phyloP scores from a whole-genome alignment of 2,113 vertebrate genomes.

The Acanthisitta chloris region DNA sequence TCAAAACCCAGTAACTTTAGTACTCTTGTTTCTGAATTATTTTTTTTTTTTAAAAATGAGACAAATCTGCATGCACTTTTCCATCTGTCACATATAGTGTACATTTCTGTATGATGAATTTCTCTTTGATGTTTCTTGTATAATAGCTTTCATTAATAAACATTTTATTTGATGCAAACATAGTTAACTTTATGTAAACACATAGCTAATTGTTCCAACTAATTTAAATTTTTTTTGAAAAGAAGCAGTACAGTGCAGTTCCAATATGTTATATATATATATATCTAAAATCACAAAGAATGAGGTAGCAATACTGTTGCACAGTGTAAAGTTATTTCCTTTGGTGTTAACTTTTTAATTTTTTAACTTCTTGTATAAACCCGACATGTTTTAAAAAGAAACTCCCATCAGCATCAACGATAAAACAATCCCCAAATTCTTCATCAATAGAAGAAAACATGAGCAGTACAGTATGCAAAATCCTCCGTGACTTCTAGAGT shows the following conservation, averaged over 20 bases:
- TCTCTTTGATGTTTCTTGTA: constrained; percentile 84
- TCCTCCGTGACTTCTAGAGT: constrained; percentile 23
- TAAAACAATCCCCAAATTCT: constrained; percentile 23
- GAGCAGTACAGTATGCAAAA: not conserved
- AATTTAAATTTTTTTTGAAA: constrained; percentile 60
- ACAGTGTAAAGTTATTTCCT: constrained; percentile 42
- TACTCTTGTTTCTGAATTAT: constrained; percentile 66
- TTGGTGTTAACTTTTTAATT: constrained; percentile 36
- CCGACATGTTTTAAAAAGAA: not conserved
- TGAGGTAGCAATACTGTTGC: constrained; percentile 52
- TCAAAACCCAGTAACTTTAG: constrained; percentile 68
- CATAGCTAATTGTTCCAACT: constrained; percentile 60
- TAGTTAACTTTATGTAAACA: constrained; percentile 79
- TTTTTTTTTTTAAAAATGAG: constrained; percentile 55
- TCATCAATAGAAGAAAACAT: not conserved
- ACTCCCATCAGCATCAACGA: constrained; percentile 18
- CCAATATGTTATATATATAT: not conserved
- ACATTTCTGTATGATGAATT: constrained; percentile 80
- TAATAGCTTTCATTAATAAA: constrained; percentile 84
- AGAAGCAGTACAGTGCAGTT: constrained; percentile 54
- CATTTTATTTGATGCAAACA: constrained; percentile 79
- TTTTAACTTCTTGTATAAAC: constrained; percentile 47
- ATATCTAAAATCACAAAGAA: constrained; percentile 17
- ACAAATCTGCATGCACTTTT: constrained; percentile 80
- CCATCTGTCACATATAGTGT: constrained; percentile 76